Percentiles rank a stretch among this genome's conserved stretches.
phyloP scores from a whole-genome alignment of 1,140 invertebrate species.

The Archegozetes longisetosus region DNA sequence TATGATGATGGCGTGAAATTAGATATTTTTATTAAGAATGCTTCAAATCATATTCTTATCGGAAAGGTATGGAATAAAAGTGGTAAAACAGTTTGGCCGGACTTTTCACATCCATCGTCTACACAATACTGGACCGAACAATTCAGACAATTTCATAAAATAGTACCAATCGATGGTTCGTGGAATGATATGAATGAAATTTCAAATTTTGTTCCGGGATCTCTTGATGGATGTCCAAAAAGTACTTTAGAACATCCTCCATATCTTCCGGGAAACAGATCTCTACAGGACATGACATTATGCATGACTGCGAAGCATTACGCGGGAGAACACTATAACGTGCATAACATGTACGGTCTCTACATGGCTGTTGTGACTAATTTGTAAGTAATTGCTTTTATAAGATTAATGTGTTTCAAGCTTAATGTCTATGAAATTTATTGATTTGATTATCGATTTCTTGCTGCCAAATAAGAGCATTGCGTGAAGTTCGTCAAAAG shows the following conservation, averaged over 20 bases:
- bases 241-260: constrained; percentile 47
- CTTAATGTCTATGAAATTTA: background rate
- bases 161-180: constrained; percentile 52
- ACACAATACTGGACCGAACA: constrained; percentile 55
- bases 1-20: constrained; percentile 24
- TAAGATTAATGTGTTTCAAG: no score
- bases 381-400: constrained; percentile 47
- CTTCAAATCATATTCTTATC: constrained; percentile 17
- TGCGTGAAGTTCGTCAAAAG: constrained; percentile 44
- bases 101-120: constrained; percentile 62
- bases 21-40: constrained; percentile 26
- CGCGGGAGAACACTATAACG: constrained; percentile 45
- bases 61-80: constrained; percentile 22
- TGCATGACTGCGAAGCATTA: constrained; percentile 64
- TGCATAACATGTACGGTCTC: constrained; percentile 65
- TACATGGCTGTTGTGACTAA: constrained; percentile 55
- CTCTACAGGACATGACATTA: constrained; percentile 50
- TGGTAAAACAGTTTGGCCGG: constrained; percentile 46
- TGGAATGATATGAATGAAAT: constrained; percentile 43
- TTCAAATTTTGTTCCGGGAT: constrained; percentile 22
- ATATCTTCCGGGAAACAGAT: constrained; percentile 41
- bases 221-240: constrained; percentile 33
- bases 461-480: constrained; percentile 40
- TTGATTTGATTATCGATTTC: constrained; percentile 4
- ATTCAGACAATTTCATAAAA: constrained; percentile 45